Base-by-base conservation (phyloP, 2,888 invertebrate genomes). In the Temnothorax ravouxi region DNA sequence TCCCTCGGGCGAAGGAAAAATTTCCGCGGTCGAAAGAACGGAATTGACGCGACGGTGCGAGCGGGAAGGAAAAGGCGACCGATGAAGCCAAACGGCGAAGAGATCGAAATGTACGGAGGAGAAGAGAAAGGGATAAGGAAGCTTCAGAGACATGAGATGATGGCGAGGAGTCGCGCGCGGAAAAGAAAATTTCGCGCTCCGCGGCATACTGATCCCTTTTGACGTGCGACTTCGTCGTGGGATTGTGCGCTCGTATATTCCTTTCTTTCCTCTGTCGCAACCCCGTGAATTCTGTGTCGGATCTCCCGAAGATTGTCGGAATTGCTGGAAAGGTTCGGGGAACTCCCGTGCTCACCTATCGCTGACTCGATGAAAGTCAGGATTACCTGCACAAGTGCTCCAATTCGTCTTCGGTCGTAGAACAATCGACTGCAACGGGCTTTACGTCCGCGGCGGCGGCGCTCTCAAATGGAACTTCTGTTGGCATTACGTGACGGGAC, bases 151-250 rank as follows among this genome's bases (percentile, higher is more conserved):
- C 44, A 75, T 38, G 47, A 66, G 64, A 85, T 77, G 86, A 81
- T 71, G 72, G 74, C 52, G 59, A 56, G 50, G 25, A 79, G 25
- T 62, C 61, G 56, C 54, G 47, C 62, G 54, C 41, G 52, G 67
- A 82, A 84, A 85, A 79, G 83, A 86, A 89, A 87, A 87, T 88
- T 87, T 87, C 75, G 79, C 82, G 83, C 77, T 84, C 66, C 84
- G 81, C 15, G 84, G 79, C 84, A 88, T 82, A 79, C 79, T 67
- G 85, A 82, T 84, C 85, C 84, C 71, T 69, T 86, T 84, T 86
- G 88, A 84, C 84, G 66, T 76, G 86, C 69, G 76, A 83, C 83
- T 83, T 75, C 71, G 56, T 69, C 81, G 38, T 38, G 25, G 69
- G 69, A 85, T 88, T 87, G 80, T 47, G 29, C 59, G 72, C 52